A percentile compares a stretch with the other conserved stretches of the same genome.
Evolutionary conservation across 2,797 vertebrate genomes (phyloP).

Genomic region (Yasuhikotakia modesta): DNA sequence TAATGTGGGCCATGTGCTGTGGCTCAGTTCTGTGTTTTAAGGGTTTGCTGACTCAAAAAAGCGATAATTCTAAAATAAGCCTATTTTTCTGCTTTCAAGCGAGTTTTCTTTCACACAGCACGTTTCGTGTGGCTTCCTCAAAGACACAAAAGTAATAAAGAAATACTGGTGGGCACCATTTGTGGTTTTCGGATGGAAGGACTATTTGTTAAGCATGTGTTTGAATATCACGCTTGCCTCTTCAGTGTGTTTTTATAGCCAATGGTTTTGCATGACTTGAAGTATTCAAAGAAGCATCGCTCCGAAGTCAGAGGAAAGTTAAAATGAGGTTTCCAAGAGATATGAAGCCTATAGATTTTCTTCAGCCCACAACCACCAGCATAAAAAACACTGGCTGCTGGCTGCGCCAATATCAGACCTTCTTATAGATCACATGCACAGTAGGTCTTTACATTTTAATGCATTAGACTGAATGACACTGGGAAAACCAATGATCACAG

Average conservation of each 20-base stretch:
- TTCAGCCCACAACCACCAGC: too few species aligned
- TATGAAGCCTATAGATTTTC: too few species aligned
- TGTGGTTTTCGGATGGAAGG: conserved; percentile 21
- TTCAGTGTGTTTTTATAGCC: conserved; percentile 6
- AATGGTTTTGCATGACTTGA: too few species aligned
- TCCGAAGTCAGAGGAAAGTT: too few species aligned
- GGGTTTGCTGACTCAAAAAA: conserved; percentile 22
- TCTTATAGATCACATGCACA: too few species aligned
- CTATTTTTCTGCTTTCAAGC: conserved; percentile 30
- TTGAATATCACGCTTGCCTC: conserved; percentile 22
- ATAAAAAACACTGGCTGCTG: too few species aligned
- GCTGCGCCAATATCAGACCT: too few species aligned
- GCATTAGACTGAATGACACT: too few species aligned
- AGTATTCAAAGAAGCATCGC: too few species aligned
- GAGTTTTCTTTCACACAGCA: conserved; percentile 37
- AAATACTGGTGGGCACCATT: conserved; percentile 10
- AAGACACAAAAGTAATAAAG: conserved; percentile 14
- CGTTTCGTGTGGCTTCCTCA: conserved; percentile 50
- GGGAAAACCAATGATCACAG: too few species aligned
- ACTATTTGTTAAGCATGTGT: conserved; percentile 19
- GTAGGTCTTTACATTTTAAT: too few species aligned
- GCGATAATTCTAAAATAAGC: conserved; percentile 42
- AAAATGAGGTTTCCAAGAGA: too few species aligned
- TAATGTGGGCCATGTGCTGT: conserved; percentile 52
- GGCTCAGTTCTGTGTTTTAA: conserved; percentile 38